Evolutionary conservation across 2,888 invertebrate genomes (phyloP).

Genomic region (Mythimna lalbum): DNA sequence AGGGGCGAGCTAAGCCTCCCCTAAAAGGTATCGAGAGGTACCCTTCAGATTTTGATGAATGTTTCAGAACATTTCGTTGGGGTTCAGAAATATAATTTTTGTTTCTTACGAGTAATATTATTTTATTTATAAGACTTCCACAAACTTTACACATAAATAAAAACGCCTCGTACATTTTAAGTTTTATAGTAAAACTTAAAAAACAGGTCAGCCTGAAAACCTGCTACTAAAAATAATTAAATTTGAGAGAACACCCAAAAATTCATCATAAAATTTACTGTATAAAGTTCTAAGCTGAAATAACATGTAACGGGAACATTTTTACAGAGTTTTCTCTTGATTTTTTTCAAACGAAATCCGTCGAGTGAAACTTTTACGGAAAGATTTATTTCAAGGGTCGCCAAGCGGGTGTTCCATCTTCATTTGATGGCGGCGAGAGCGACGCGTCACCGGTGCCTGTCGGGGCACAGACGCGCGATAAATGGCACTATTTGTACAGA

Average conservation of each 20-base stretch:
- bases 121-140: constrained; percentile 2
- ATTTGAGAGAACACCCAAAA: constrained; percentile 19
- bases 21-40: constrained; percentile 49
- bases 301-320: constrained; percentile 45
- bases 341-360: constrained; percentile 53
- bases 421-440: constrained; percentile 66
- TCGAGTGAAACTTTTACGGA: constrained; percentile 58
- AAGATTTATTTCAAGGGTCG: constrained; percentile 70
- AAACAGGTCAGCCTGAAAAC: constrained; percentile 11
- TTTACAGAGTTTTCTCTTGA: constrained; percentile 45
- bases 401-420: constrained; percentile 71
- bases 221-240: constrained; percentile 17
- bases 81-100: constrained; percentile 24
- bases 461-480: constrained; percentile 64
- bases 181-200: constrained; percentile 3
- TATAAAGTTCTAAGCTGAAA: constrained; percentile 37
- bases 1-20: constrained; percentile 47
- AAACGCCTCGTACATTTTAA: neutral
- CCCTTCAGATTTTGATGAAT: constrained; percentile 55
- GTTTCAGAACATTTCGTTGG: constrained; percentile 35
- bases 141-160: neutral
- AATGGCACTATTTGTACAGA: constrained; percentile 76
- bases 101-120: neutral
- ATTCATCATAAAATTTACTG: constrained; percentile 17
- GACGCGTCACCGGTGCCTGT: constrained; percentile 63